These are phyloP conservation scores for Torymus aiolomorphi DNA, from an alignment of 2,888 invertebrate species.

Conservation along the genomic window DNA sequence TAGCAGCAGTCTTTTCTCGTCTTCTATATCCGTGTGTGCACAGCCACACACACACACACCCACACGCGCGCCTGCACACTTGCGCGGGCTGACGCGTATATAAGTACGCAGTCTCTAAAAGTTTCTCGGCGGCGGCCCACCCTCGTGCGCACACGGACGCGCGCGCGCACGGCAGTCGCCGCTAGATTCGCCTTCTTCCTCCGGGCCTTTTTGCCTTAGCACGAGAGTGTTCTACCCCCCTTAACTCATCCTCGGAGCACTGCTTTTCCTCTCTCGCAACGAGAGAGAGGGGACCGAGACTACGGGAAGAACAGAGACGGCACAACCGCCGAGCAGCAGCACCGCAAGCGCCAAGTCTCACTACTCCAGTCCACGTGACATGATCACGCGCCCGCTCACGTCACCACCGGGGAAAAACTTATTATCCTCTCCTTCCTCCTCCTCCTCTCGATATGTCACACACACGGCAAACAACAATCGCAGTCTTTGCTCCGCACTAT, in stretches of 20 bases:
- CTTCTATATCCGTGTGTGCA: slow-evolving; percentile 12
- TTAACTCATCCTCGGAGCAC: slow-evolving; percentile 35
- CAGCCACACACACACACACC: not conserved
- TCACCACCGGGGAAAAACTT: not conserved
- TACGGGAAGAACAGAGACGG: too few relatives aligned
- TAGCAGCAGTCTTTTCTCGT: slow-evolving; percentile 34
- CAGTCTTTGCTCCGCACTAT: too few relatives aligned
- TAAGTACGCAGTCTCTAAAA: not conserved
- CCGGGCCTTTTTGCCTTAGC: not conserved
- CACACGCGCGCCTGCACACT: not conserved
- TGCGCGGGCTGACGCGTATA: not conserved
- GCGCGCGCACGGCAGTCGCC: too few relatives aligned
- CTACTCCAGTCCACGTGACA: slow-evolving; percentile 47
- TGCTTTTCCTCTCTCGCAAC: not conserved
- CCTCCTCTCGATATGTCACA: too few relatives aligned
- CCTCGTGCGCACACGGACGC: not conserved
- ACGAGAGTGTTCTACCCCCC: not conserved
- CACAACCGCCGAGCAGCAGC: too few relatives aligned
- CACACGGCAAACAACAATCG: too few relatives aligned
- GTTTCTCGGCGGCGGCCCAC: not conserved
- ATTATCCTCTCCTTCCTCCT: too few relatives aligned
- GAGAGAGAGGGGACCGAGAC: too few relatives aligned
- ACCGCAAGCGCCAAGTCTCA: not conserved
- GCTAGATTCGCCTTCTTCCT: not conserved
- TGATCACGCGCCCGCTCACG: slow-evolving; percentile 3